Evolutionary conservation across 1,140 invertebrate species (phyloP).

Genomic region (Epicauta chinensis): DNA sequence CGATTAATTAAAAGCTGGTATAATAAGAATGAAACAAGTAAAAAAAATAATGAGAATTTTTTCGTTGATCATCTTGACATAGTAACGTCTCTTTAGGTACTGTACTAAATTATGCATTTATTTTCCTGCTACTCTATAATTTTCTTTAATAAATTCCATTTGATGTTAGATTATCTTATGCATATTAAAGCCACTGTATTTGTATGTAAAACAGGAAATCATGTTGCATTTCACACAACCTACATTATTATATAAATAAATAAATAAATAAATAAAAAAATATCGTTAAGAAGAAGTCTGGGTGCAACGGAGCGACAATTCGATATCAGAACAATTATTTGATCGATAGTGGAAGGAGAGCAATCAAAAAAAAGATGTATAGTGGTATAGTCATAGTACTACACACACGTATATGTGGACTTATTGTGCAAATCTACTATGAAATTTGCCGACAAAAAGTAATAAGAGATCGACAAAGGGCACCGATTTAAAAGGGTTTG

Average conservation of each 20-base stretch:
- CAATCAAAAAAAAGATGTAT: no score
- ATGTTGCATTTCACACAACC: constrained; percentile 6
- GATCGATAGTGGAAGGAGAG: no score
- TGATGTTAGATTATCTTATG: constrained; percentile 16
- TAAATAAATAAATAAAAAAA: no score
- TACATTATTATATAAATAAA: no score
- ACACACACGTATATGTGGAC: no score
- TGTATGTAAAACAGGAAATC: constrained; percentile 20
- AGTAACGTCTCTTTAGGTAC: no score
- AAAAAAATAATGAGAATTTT: constrained; percentile 4
- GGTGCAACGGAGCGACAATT: no score
- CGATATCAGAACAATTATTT: no score
- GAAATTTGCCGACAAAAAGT: constrained; percentile 24
- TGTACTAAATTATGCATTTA: constrained; percentile 13
- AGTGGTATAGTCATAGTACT: no score
- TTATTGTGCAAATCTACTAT: constrained; percentile 18
- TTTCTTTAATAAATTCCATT: constrained; percentile 16
- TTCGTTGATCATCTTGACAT: not conserved
- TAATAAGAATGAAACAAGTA: constrained; percentile 1
- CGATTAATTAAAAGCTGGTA: no score
- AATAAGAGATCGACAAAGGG: constrained; percentile 23
- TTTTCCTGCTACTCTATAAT: constrained; percentile 10
- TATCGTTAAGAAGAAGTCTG: no score
- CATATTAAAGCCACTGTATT: constrained; percentile 18
- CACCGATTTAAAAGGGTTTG: constrained; percentile 21